Evolutionary conservation across 2,888 invertebrate genomes (phyloP), one percentile per base, ranked within the genome.

Genomic region (Hypselothyrea guttata): DNA sequence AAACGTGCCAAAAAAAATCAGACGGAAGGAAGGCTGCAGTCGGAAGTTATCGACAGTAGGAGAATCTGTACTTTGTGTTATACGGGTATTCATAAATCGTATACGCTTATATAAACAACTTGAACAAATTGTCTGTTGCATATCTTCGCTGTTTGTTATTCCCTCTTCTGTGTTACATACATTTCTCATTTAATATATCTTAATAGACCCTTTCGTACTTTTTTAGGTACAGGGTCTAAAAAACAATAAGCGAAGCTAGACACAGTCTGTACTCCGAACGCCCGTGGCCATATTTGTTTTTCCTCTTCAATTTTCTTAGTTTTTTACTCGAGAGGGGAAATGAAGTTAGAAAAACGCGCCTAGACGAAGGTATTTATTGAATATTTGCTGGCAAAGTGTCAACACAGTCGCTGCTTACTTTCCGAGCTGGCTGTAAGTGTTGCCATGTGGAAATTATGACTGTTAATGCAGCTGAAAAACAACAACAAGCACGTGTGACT

Each of bases 221-320:
- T n/a, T n/a, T n/a, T n/a, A n/a, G n/a, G n/a, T n/a, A n/a, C n/a
- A n/a, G n/a, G n/a, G n/a, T n/a, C n/a, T n/a, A 45, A 30, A 16
- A 40, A n/a, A n/a, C n/a, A n/a, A n/a, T n/a, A n/a, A n/a, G n/a
- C n/a, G 11, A 27, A 51, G 34, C 18, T 44, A 52, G 46, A 31
- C 30, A 53, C 42, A 46, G 64, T 63, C 66, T 67, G 33, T 56
- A 46, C 34, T 56, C 56, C 12, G 13, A 48, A 16, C 62, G 64
- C 66, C 72, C 60, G 61, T 64, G 60, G 86, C 76, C 83, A 86
- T 86, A 67, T 81, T 86, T 81, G 78, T 56, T 74, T 78, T 86
- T 70, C 68, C 60, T 72, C 81, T 76, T 75, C 76, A 88, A 87
- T 87, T 87, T 87, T 79, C 86, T 86, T 70, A 62, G 72, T 31